phyloP scores from a whole-genome alignment of 2,797 vertebrate genomes.

The Pseudopleuronectes americanus region DNA sequence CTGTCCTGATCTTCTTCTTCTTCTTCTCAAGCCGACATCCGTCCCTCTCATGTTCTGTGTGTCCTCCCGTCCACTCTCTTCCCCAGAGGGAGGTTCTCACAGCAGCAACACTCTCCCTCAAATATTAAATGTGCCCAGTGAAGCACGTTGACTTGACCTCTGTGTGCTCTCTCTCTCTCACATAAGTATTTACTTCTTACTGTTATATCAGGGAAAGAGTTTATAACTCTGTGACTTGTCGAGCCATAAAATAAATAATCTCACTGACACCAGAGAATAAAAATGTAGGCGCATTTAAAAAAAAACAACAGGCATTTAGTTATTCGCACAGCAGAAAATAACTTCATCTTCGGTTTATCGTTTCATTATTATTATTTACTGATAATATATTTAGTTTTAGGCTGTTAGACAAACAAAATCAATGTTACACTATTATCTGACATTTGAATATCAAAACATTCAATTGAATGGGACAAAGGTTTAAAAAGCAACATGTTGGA shows the following conservation, averaged over 20 bases:
- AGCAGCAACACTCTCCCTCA: constrained; percentile 29
- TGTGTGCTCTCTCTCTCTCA: constrained; percentile 19
- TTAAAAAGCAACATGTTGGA: constrained; percentile 7
- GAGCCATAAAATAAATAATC: not conserved
- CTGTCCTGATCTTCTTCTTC: not conserved
- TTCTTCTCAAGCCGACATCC: constrained; percentile 9
- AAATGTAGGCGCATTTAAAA: no score
- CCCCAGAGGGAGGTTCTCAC: constrained; percentile 28
- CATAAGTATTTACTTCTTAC: not conserved
- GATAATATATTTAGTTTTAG: no score
- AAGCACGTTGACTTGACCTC: constrained; percentile 36
- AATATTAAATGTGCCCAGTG: constrained; percentile 44
- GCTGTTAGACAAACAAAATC: no score
- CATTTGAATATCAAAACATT: no score
- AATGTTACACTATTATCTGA: no score
- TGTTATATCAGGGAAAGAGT: not conserved
- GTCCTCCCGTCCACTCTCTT: not conserved
- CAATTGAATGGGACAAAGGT: no score
- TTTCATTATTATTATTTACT: no score
- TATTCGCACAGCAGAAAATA: no score
- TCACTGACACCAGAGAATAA: no score
- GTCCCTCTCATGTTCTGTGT: constrained; percentile 3
- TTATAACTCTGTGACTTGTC: not conserved
- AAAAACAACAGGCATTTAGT: no score
- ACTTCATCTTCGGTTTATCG: no score